Percentiles rank a stretch among this genome's conserved stretches.
phyloP scores from a whole-genome alignment of 2,113 vertebrate species.

The Sinocyclocheilus anshuiensis region DNA sequence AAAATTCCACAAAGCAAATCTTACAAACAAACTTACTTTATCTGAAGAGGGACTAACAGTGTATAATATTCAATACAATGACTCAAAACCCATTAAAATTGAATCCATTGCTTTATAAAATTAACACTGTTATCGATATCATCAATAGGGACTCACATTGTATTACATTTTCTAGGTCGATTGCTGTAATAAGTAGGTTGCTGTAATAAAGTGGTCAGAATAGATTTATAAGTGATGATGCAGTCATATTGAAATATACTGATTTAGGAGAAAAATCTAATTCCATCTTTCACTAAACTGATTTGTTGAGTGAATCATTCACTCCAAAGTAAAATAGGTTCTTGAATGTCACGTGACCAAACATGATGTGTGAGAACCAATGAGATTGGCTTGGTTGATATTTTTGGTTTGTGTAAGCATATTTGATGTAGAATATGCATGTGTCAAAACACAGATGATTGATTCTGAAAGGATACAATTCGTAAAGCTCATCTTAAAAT shows the following conservation, averaged over 20 bases:
- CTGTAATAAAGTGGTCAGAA: conserved; percentile 4
- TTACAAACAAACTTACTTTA: neutral
- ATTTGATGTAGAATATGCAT: no score
- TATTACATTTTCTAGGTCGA: conserved; percentile 28
- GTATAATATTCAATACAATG: neutral
- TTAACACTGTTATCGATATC: no score
- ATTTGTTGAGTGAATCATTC: no score
- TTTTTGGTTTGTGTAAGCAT: no score
- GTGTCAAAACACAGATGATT: neutral
- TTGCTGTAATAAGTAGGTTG: neutral
- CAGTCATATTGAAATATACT: conserved; percentile 59
- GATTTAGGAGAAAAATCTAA: conserved; percentile 61
- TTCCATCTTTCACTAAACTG: neutral
- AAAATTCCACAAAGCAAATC: neutral
- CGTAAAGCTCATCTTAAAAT: no score
- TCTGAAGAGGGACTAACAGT: neutral
- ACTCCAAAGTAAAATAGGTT: no score
- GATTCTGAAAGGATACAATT: neutral
- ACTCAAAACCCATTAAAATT: neutral
- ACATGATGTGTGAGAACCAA: no score
- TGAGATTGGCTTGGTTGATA: no score
- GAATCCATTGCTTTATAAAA: no score
- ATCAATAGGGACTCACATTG: neutral
- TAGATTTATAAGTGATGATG: conserved; percentile 47
- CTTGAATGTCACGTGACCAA: no score